Base-by-base conservation (phyloP, 1,140 invertebrate genomes). In the Diorhabda carinulata region DNA sequence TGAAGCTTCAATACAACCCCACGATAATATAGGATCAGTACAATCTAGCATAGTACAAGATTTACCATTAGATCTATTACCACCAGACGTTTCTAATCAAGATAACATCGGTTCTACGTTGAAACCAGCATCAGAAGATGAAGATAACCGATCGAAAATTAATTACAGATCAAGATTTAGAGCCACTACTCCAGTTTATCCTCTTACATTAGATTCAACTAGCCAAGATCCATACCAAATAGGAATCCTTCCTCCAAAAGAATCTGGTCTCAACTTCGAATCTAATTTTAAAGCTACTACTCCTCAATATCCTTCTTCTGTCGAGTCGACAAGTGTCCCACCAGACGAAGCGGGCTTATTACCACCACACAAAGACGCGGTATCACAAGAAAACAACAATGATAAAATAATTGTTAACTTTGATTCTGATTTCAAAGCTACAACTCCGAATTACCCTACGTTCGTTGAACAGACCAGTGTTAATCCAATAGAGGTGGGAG, bases 161-260 rank as follows among this genome's bases (percentile, higher is more conserved):
- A 78, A 78, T 72, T 79, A 78, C 57, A 64, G 73, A 59, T 78
- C 74, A 3, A 65, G 60, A 6, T 79, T 77, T 62, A 76, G 76
- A 59, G 77, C 77, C 2, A 80, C 79, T 8, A 80, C 79, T 8
- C 79, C 79, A 41, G 78, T 79, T 5, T 80, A 78, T 67, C 79
- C 79, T 4, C 74, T 69, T 72, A 47, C 44, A 3, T 74, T 75
- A 4, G 72, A 73, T 7, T 6, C 68, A 7, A 68, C 75, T 42
- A 63, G 63, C 43, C 69, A 69, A 25, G 57, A 68, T 25, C 75
- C 75, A 4, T 64, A 67, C 5, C 70, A 69, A 45, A n/a, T 72
- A 7, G 76, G 74, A 41, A 43, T 77, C 5, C 58, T 77, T 57
- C 76, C 76, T 7, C 76, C 76, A 5, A 5, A 44, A 47, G 25